Conservation (phyloP, 1,140 invertebrate species). For the Lerema accius region DNA sequence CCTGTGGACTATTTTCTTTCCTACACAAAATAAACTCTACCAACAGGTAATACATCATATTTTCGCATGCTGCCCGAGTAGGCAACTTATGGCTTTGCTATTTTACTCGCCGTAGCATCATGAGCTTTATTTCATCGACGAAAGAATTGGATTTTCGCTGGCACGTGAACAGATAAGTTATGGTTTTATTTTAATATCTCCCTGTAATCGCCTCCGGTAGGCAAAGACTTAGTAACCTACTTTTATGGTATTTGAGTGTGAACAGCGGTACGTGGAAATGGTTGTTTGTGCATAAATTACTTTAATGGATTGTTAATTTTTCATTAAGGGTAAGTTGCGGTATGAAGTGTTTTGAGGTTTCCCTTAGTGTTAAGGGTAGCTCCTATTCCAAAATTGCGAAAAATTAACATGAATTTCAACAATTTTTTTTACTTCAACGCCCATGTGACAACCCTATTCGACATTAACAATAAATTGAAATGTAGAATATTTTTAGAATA, state of each 20-base stretch:
- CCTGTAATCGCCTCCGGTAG: constrained; percentile 24
- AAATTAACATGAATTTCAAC: too few relatives aligned
- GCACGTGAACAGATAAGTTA: background rate
- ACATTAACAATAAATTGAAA: too few relatives aligned
- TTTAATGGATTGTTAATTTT: background rate
- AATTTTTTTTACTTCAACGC: too few relatives aligned
- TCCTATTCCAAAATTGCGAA: too few relatives aligned
- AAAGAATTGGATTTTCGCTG: background rate
- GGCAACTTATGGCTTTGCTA: background rate
- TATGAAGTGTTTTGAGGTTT: background rate
- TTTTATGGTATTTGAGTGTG: background rate
- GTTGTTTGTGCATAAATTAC: background rate
- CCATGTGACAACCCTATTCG: too few relatives aligned
- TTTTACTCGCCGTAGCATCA: background rate
- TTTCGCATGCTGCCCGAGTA: constrained; percentile 25
- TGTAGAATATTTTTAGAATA: too few relatives aligned
- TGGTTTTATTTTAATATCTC: constrained; percentile 36
- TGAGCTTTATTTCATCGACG: background rate
- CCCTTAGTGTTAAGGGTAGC: too few relatives aligned
- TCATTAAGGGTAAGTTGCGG: background rate
- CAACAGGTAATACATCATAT: constrained; percentile 27
- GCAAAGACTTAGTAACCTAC: constrained; percentile 4
- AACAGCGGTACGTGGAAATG: background rate
- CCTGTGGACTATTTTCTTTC: constrained; percentile 47
- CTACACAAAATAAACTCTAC: constrained; percentile 42